Base-by-base conservation (phyloP, 2,888 invertebrate species). In the Ormyrus labotus region DNA sequence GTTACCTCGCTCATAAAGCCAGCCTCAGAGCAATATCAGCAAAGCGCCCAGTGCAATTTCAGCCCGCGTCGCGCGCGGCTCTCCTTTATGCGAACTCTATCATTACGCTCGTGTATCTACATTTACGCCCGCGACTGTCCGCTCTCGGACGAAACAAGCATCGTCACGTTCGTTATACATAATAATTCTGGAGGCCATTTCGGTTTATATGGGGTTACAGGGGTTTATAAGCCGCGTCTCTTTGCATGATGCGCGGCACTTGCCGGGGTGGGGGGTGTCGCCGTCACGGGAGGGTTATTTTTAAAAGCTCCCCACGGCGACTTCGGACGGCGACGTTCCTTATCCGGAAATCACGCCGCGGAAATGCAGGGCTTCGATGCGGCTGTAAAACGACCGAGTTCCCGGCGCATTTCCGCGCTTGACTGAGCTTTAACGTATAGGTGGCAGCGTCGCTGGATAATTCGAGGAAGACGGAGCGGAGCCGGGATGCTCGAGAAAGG, bases 121-220 rank as follows among this genome's bases (percentile, higher is more conserved):
- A 34, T 34, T 34, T 34, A 34, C 34, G 34, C 3, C 3, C 34
- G 34, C 34, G 34, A 3, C 34, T 34, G 34, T 34, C 34, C 34
- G 34, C 4, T 60, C 34, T 19, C 3, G n/a, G 19, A 10, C 8
- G 4, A 45, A 10, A 7, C 50, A 63, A 53, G 13, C 53, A 48
- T 73, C 73, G 73, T 73, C 73, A 73, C 73, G 64, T 73, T 73
- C 64, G 73, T 73, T 73, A 73, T 73, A 73, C 73, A 73, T 55
- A 64, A 73, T 73, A 64, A 73, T 73, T 64, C 64, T 57, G 64
- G 55, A 13, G 4, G 64, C 64, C 57, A 64, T 73, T 73, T 64
- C 73, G 53, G 73, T 64, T 67, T 70, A 34, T 70, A 34, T 2
- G 34, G 2, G 34, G 34, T 34, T 73, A 73, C 64, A 64, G 64